Base-by-base conservation (phyloP, 2,888 invertebrate genomes). In the Diaprepes abbreviatus region DNA sequence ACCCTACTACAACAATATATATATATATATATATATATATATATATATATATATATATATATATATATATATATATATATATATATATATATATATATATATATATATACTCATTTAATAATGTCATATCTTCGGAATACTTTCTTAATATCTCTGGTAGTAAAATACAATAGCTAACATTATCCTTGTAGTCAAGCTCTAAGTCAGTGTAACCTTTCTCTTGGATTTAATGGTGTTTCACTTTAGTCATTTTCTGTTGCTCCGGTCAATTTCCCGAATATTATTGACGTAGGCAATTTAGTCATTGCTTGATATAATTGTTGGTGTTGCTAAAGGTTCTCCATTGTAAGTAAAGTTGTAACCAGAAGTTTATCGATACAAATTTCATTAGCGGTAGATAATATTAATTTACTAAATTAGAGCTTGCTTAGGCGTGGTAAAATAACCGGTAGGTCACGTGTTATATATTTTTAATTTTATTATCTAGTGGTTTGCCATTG, bases 201-300 rank as follows among this genome's bases (percentile, higher is more conserved):
- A 33, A 5, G 1, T 2, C 33, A 2, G 4, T 9, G 7, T 10
- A 33, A 33, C 9, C 33, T 33, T 33, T 9, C 33, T 33, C 9
- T 6, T 33, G 5, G 10, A 5, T 33, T 9, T 2, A 33, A 33
- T 33, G 2, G 9, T 3, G n/a, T 36, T 36, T 36, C 36, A 12
- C 36, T 36, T 36, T 36, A 7, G 36, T 36, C 14, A 9, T 40
- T 10, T 40, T 40, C 17, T 40, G 17, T 17, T 16, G 7, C 17
- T 5, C 16, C 4, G 7, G 40, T 9, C 6, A 17, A 48, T 28
- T 48, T 48, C 28, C 48, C 48, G 4, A 48, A 48, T 21, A 14
- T 28, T 24, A 14, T 28, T 48, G 28, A 48, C 24, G 48, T 45
- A 45, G 45, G n/a, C 45, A 45, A 10, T 48, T 40, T 48, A 28